Evolutionary conservation across 1,140 invertebrate genomes (phyloP).

Genomic region (Solen grandis): DNA sequence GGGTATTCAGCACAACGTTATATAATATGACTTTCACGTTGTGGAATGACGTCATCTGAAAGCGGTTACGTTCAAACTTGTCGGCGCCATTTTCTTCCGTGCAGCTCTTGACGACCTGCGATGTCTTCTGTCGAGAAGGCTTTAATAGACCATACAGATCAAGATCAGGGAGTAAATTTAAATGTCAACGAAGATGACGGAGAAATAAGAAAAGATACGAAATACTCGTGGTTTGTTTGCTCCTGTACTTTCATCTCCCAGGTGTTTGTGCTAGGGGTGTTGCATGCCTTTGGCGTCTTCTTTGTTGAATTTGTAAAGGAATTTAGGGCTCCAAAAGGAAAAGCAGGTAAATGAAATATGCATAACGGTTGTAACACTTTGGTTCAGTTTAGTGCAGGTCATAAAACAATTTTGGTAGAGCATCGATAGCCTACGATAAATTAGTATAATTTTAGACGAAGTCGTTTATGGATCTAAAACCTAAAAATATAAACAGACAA

Average conservation of each 20-base stretch:
- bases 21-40: too few relatives aligned
- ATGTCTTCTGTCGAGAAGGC: conserved; percentile 52
- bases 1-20: too few relatives aligned
- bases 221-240: conserved; percentile 68
- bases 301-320: conserved; percentile 69
- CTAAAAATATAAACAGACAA: too few relatives aligned
- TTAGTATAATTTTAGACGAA: too few relatives aligned
- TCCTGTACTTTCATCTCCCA: conserved; percentile 64
- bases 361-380: too few relatives aligned
- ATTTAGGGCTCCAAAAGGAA: conserved; percentile 65
- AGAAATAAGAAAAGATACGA: conserved; percentile 63
- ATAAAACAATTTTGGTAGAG: too few relatives aligned
- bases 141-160: conserved; percentile 33
- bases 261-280: conserved; percentile 68
- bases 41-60: too few relatives aligned
- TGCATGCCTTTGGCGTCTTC: conserved; percentile 72
- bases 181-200: not conserved
- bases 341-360: conserved; percentile 65
- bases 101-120: not conserved
- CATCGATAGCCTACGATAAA: too few relatives aligned
- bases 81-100: too few relatives aligned
- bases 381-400: too few relatives aligned
- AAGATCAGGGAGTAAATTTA: conserved; percentile 39
- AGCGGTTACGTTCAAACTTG: too few relatives aligned
- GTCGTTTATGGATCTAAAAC: too few relatives aligned